Evolutionary conservation across 2,113 vertebrate species (phyloP), one percentile per base, ranked within the genome.

Genomic region (Oceanites oceanicus): DNA sequence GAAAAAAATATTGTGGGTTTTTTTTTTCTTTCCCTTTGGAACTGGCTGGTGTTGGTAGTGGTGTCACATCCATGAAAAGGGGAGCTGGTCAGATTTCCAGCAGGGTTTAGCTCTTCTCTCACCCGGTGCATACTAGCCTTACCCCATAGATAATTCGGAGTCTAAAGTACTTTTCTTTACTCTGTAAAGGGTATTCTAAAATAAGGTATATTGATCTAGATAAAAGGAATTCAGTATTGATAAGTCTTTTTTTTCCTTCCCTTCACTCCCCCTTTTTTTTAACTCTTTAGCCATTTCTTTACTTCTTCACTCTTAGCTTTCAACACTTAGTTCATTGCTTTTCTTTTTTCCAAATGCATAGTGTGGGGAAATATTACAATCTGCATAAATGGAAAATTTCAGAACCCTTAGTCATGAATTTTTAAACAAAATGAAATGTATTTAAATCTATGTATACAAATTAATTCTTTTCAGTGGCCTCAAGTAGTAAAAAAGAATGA

Each of bases 191-290:
- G 6, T 42, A 26, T 49, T 75, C 15, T 40, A 71, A 82, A 76
- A 36, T 58, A 47, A 66, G 6, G 3, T 38, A 7, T 62, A 50
- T 49, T 45, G 32, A 84, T 50, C 9, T 47, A 74, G 10, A 29
- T 56, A 15, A 61, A 66, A 88, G 6, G 8, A 66, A 38, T 88
- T 81, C 13, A 19, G 13, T 66, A 22, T 47, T 66, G 25, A 13
- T 49, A 47, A 61, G 8, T 44, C 7, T 19, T 18, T 32, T 45
- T 84, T 84, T 87, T 29, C 15, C 8, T n/a, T 42, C 34, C 15
- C 3, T 38, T 10, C 7, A 7, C 18, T 2, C 2, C 12, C 1
- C 2, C 0, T 3, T 23, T 44, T 68, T 70, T 67, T 22, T 11
- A n/a, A 52, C 3, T 58, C 9, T 36, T 80, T 61, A 80, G 38